Conservation (phyloP, 1,140 invertebrate genomes). For the Diorhabda sublineata region DNA sequence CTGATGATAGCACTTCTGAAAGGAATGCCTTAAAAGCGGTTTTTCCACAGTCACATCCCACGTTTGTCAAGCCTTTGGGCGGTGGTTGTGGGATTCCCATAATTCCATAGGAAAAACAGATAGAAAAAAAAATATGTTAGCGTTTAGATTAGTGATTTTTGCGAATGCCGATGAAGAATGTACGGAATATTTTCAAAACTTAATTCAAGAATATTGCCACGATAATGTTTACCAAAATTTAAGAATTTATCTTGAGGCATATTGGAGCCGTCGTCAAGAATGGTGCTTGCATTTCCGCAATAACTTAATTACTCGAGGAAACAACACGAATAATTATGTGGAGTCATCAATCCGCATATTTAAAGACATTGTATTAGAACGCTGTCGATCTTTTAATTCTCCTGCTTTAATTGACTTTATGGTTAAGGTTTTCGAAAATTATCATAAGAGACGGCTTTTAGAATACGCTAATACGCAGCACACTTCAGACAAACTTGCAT, state of each 20-base stretch:
- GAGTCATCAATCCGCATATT: constrained; percentile 20
- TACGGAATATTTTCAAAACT: constrained; percentile 1
- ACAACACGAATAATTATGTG: constrained; percentile 22
- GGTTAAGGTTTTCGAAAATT: constrained; percentile 17
- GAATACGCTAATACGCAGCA: constrained; percentile 11
- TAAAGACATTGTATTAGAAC: constrained; percentile 19
- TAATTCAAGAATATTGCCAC: not conserved
- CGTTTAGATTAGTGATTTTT: constrained; percentile 11
- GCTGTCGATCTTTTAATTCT: constrained; percentile 23
- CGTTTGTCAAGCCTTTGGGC: constrained; percentile 16
- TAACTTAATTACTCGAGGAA: constrained; percentile 9
- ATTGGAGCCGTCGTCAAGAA: constrained; percentile 3
- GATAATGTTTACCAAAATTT: not conserved
- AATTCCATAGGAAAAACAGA: constrained; percentile 5
- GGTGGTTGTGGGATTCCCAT: constrained; percentile 5
- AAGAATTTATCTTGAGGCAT: not conserved
- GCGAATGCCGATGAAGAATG: not conserved
- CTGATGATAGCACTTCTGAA: constrained; percentile 9
- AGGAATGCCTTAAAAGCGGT: constrained; percentile 14
- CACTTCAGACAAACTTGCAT: constrained; percentile 12
- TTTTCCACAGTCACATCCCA: constrained; percentile 17
- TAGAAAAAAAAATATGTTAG: constrained; percentile 8
- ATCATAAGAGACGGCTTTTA: constrained; percentile 16
- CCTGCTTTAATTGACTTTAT: constrained; percentile 15
- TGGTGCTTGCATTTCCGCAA: not conserved